These are phyloP conservation scores for Alviniconcha marisindica DNA, from an alignment of 1,140 invertebrate species.

Conservation along the genomic window DNA sequence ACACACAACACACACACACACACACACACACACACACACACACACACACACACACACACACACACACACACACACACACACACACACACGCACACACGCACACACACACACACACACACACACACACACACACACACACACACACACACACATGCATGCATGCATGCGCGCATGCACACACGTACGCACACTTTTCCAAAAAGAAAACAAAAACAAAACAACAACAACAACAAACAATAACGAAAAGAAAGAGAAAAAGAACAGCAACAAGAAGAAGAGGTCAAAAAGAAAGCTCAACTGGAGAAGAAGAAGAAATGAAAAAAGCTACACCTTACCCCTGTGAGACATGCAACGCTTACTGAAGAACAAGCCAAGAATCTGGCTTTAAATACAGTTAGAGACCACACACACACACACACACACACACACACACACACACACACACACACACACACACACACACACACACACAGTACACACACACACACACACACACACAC, in stretches of 20 bases:
- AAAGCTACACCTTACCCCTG: no score
- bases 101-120: not conserved
- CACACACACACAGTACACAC: not conserved
- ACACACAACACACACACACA: no score
- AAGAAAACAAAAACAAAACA: no score
- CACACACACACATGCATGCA: not conserved
- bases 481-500: not conserved
- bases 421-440: constrained; percentile 2
- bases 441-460: not conserved
- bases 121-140: not conserved
- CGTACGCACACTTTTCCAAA: not conserved
- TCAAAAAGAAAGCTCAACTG: no score
- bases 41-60: not conserved
- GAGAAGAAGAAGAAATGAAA: no score
- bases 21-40: no score
- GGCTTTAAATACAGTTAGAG: no score
- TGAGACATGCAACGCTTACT: no score
- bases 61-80: not conserved
- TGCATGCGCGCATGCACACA: not conserved
- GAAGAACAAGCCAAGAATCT: no score
- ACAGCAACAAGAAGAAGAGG: no score
- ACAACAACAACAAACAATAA: no score
- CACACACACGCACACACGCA: not conserved
- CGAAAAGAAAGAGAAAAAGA: no score
- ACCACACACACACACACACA: not conserved